A percentile compares a stretch with the other conserved stretches of the same genome.
Evolutionary conservation across 2,888 invertebrate genomes (phyloP).

Genomic region (Rhamnusium bicolor): DNA sequence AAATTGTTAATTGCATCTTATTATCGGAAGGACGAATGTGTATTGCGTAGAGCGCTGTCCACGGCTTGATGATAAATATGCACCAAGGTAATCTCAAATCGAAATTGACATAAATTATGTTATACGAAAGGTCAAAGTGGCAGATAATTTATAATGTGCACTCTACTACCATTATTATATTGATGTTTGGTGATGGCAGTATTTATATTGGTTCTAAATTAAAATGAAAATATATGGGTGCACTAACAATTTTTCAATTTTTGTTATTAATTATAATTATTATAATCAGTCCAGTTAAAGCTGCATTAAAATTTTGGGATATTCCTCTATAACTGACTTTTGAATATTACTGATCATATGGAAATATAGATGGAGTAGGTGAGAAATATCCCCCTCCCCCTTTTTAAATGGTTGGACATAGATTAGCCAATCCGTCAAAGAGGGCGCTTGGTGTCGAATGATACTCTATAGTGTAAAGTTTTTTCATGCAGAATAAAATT

Average conservation of each 20-base stretch:
- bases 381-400: too few species aligned
- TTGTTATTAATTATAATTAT: neutral
- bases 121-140: conserved; percentile 19
- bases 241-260: neutral
- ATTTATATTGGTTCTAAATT: conserved; percentile 16
- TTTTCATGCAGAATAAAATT: too few species aligned
- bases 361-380: too few species aligned
- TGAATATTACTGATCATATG: too few species aligned
- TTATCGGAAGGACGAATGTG: conserved; percentile 7
- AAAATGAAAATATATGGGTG: neutral
- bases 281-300: too few species aligned
- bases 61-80: conserved; percentile 2
- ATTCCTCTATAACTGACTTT: too few species aligned
- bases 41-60: conserved; percentile 5
- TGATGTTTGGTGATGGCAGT: conserved; percentile 16
- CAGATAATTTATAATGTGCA: conserved; percentile 22
- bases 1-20: conserved; percentile 2
- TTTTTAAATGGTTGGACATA: too few species aligned
- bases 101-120: conserved; percentile 16
- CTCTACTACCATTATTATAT: conserved; percentile 17
- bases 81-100: conserved; percentile 16
- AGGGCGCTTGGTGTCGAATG: too few species aligned
- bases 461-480: too few species aligned
- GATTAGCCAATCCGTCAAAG: too few species aligned
- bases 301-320: too few species aligned